Conservation (phyloP, 2,797 vertebrate species). For the Oryzias sinensis region DNA sequence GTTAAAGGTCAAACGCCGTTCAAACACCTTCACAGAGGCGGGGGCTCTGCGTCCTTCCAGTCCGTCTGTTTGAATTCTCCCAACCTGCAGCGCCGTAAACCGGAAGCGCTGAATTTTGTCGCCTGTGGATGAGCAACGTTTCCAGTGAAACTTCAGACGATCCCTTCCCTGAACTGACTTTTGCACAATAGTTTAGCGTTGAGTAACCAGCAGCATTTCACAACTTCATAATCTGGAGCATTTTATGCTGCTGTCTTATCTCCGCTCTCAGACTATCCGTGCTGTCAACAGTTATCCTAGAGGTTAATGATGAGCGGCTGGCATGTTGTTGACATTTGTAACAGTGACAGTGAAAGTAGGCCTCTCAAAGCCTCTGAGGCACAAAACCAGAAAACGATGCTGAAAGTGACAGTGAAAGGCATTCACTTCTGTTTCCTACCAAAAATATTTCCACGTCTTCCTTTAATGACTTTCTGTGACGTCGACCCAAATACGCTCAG, state of each 20-base stretch:
- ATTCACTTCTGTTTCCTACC: neutral
- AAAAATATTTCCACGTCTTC: neutral
- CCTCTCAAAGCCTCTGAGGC: conserved; percentile 19
- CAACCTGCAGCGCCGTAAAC: neutral
- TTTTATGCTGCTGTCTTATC: conserved; percentile 8
- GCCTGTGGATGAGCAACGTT: conserved; percentile 39
- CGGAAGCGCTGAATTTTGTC: conserved; percentile 29
- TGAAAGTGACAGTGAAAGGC: neutral
- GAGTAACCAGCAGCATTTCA: conserved; percentile 56
- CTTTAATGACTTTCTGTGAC: neutral
- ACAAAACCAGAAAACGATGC: neutral
- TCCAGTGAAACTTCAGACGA: conserved; percentile 47
- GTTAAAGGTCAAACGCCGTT: conserved; percentile 35
- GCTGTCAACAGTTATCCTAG: conserved; percentile 27
- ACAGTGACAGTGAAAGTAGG: neutral
- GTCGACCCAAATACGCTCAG: neutral
- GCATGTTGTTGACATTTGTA: conserved; percentile 13
- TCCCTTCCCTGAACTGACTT: conserved; percentile 48
- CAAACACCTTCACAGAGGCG: conserved; percentile 26
- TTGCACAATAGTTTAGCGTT: conserved; percentile 64
- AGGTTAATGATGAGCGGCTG: conserved; percentile 2
- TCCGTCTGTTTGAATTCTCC: neutral
- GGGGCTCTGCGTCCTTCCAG: conserved; percentile 16
- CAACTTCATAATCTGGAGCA: conserved; percentile 23
- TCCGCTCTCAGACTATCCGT: neutral